Conservation (phyloP, 92 coral and sea anemone genomes). For the Chrysogorgia sp. region DNA sequence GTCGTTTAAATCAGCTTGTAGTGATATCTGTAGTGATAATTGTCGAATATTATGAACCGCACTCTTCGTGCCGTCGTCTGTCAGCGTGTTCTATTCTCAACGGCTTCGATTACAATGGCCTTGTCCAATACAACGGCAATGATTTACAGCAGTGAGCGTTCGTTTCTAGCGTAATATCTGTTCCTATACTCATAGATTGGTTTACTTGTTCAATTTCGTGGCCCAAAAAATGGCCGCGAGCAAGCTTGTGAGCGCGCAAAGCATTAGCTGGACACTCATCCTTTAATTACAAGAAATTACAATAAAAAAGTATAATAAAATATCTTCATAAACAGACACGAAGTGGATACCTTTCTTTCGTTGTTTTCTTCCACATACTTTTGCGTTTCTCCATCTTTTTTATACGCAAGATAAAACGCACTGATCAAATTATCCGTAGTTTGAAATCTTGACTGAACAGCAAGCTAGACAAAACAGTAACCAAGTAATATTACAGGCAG, state of each 20-base stretch:
- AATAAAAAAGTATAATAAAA: neutral
- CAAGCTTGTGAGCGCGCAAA: no score
- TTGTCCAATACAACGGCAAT: no score
- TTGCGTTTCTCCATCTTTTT: constrained; percentile 13
- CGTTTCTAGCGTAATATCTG: no score
- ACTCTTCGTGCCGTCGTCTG: no score
- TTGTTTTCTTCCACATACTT: neutral
- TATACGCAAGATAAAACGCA: constrained; percentile 12
- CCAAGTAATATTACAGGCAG: neutral
- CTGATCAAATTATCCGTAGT: neutral
- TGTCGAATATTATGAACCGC: no score
- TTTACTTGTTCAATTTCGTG: neutral
- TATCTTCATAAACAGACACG: neutral
- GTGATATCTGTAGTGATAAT: no score
- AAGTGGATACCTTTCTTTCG: neutral
- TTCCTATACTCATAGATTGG: neutral
- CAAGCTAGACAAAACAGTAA: neutral
- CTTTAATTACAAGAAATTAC: neutral
- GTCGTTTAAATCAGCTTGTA: no score
- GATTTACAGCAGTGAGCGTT: no score
- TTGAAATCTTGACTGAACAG: constrained; percentile 29
- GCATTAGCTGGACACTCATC: no score
- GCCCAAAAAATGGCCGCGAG: no score
- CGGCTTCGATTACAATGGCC: no score
- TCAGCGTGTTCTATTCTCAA: no score